phyloP scores from a whole-genome alignment of 2,113 vertebrate genomes.

The Psephotus haematonotus region DNA sequence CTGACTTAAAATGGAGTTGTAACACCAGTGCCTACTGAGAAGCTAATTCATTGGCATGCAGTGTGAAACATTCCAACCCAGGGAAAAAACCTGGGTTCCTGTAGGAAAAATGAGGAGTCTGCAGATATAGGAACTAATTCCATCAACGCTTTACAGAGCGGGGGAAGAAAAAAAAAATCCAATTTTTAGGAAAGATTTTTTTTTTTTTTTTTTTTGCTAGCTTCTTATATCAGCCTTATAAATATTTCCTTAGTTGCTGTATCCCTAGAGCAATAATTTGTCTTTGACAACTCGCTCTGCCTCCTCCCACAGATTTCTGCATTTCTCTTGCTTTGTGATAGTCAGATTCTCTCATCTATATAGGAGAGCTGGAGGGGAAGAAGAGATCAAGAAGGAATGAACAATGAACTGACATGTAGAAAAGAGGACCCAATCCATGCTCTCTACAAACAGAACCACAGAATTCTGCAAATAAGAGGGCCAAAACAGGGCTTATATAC shows the following conservation, averaged over 20 bases:
- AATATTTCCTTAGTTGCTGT: neutral
- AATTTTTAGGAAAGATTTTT: neutral
- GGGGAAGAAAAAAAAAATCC: neutral
- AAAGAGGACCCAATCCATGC: neutral
- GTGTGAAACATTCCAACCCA: neutral
- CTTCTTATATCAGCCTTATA: neutral
- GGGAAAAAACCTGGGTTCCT: neutral
- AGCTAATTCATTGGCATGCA: neutral
- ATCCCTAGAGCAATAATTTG: neutral
- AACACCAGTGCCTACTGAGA: neutral
- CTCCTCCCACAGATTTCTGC: neutral
- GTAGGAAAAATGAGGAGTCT: neutral
- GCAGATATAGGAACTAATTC: neutral
- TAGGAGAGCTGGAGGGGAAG: neutral
- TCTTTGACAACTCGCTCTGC: neutral
- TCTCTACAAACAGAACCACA: neutral
- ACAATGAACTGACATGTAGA: neutral
- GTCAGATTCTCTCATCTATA: neutral
- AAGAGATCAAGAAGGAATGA: neutral
- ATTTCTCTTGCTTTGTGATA: neutral
- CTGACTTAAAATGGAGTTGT: neutral
- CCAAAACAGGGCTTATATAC: rapidly evolving
- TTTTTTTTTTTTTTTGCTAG: neutral
- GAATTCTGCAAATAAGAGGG: neutral
- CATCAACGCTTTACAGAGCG: neutral